Evolutionary conservation across 92 coral and sea anemone species (phyloP), one percentile per base, ranked within the genome.

Genomic region (Paragorgia papillata): DNA sequence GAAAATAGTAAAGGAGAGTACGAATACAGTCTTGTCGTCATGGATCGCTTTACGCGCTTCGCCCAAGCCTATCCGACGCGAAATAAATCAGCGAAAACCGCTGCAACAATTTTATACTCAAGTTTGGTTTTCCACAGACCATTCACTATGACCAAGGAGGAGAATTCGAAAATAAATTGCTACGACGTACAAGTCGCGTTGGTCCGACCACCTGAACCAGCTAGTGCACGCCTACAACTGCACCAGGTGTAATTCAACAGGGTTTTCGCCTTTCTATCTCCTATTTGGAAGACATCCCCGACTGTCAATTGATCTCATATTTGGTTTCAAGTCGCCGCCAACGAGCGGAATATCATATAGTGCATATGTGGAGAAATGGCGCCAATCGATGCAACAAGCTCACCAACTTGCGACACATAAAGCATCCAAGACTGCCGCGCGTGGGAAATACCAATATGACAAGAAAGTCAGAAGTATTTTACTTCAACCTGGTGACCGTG

Each of bases 1-100:
- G 71, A 64, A 24, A 4, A 37, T 6, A 64, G 71, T 24, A 34
- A 34, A 19, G 71, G 71, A 64, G 71, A 51, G 14, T 64, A 33
- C 51, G 71, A 37, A 24, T 64, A 64, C 30, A 64, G 34, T 17
- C 29, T 64, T 0, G 71, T 64, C 37, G 20, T 64, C 21, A 37
- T 64, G 28, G 71, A 64, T 15, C 74, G 32, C 74, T 66, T 66
- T 25, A 66, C 74, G 19, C 25, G 74, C 25, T 66, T 25, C 53
- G 53, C 74, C 6, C 74, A 66, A 66, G 74, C 74, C 18, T 60
- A 60, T 60, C 66, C 66, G 4, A 60, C 66, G 4, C 15, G 24
- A 30, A 60, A 60, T 24, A 66, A 66, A 41, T 5, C 74, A 25
- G 74, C 58, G 5, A 66, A 5, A 22, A 66, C 74, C 2, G 74